These are phyloP conservation scores for Distichodus sexfasciatus DNA, from an alignment of 2,797 vertebrate genomes.

Conservation along the genomic window DNA sequence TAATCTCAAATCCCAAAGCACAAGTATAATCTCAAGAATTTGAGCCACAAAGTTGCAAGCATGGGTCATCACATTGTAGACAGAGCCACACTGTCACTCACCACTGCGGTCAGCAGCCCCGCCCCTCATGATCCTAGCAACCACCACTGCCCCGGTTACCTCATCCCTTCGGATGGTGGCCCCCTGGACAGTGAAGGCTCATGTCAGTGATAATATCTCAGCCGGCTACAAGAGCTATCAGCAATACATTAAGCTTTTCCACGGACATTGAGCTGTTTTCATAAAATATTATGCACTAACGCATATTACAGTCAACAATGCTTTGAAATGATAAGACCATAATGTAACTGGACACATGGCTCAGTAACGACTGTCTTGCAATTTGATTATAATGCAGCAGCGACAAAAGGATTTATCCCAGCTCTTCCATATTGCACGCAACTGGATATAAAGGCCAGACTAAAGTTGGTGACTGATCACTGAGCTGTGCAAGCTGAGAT, in stretches of 20 bases:
- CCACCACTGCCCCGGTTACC: constrained; percentile 84
- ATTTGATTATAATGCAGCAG: too few species aligned
- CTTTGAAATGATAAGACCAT: neutral
- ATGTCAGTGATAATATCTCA: constrained; percentile 19
- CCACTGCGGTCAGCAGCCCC: constrained; percentile 92
- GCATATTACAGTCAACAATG: too few species aligned
- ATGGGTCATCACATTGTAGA: constrained; percentile 16
- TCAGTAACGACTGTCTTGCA: neutral
- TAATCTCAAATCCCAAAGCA: constrained; percentile 65
- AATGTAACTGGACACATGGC: neutral
- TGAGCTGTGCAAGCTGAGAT: neutral
- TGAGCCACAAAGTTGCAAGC: constrained; percentile 59
- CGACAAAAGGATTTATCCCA: neutral
- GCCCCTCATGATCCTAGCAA: constrained; percentile 92
- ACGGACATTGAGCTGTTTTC: too few species aligned
- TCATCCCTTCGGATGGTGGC: constrained; percentile 91
- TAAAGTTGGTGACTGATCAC: neutral
- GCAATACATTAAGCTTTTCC: too few species aligned
- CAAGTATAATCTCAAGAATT: constrained; percentile 67
- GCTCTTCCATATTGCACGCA: neutral
- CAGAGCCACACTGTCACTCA: constrained; percentile 63
- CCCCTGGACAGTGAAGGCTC: constrained; percentile 71
- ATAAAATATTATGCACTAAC: too few species aligned
- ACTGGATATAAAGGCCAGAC: too few species aligned
- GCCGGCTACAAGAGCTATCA: neutral